Base-by-base conservation (phyloP, 2,888 invertebrate genomes). In the Archaeoteleia sp. region DNA sequence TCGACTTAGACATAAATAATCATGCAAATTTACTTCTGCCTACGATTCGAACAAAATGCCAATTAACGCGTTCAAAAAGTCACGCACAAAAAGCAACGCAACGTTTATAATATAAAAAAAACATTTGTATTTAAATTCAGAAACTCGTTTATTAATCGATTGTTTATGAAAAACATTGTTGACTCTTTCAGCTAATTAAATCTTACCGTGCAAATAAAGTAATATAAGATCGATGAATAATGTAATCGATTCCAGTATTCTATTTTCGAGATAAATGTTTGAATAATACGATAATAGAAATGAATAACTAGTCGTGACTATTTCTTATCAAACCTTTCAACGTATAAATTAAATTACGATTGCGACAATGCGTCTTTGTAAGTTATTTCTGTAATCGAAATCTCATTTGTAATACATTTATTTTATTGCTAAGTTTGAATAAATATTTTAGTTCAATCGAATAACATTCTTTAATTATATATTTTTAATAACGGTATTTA, bases 1-100 rank as follows among this genome's bases (percentile, higher is more conserved):
- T 60, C 42, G n/a, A 23, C 40, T 58, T 20, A 27, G 58, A 45
- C 60, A 51, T 63, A 63, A 63, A 60, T 60, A 60, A 60, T 48
- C 27, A 6, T 40, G 20, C 20, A 23, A 27, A 34, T 37, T 49
- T 49, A 54, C 54, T 53, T 53, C 43, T 45, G 27, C 30, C 4
- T 32, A 29, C 25, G 25, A 15, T 20, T 20, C 30, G 25, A 2
- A 10, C n/a, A 32, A 10, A 9, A 12, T 12, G 32, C 32, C 32
- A 32, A 32, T 32, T 32, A 20, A 4, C 5, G 20, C 5, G 5
- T 20, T 20, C 5, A 20, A 20, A 20, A 20, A 20, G n/a, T n/a
- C n/a, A n/a, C n/a, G n/a, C n/a, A n/a, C n/a, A n/a, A n/a, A n/a
- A n/a, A n/a, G n/a, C n/a, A n/a, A n/a, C n/a, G n/a, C n/a, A n/a